A percentile compares a stretch with the other conserved stretches of the same genome.
phyloP scores from a whole-genome alignment of 2,797 vertebrate genomes.

The Acanthiza pusilla region DNA sequence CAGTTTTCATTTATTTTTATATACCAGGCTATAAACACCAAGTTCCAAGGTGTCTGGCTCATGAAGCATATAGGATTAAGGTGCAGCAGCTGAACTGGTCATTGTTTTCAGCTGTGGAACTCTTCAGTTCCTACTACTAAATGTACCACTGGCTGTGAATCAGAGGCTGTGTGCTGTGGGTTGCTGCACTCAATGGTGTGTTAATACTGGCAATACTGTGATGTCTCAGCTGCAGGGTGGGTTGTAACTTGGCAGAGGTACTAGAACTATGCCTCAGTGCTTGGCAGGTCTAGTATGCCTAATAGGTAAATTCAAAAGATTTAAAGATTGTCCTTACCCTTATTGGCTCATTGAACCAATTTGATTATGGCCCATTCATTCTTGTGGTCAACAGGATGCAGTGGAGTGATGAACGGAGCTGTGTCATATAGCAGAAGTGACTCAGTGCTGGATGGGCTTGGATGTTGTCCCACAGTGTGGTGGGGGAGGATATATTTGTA shows the following conservation, averaged over 20 bases:
- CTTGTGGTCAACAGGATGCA: not conserved
- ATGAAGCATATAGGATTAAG: not conserved
- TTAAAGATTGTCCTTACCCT: not conserved
- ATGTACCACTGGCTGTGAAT: not conserved
- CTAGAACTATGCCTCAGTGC: not conserved
- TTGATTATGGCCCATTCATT: not conserved
- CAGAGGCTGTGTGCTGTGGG: not conserved
- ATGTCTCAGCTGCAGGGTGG: not conserved
- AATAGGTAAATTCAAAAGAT: not conserved
- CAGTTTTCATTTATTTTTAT: not conserved
- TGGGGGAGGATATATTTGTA: not conserved
- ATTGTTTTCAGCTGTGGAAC: not conserved
- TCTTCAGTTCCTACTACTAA: not conserved
- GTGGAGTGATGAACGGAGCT: not conserved
- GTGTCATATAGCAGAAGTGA: not conserved
- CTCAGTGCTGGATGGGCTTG: not conserved
- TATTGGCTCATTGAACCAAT: not conserved
- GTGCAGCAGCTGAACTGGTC: not conserved
- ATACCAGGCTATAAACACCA: not conserved
- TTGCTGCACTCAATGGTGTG: not conserved
- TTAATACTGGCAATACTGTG: not conserved
- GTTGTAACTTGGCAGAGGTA: not conserved
- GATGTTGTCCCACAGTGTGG: not conserved
- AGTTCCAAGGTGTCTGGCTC: not conserved
- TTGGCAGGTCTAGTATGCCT: not conserved